A percentile compares a stretch with the other conserved stretches of the same genome.
phyloP scores from a whole-genome alignment of 2,888 invertebrate genomes.

The Muscina levida region DNA sequence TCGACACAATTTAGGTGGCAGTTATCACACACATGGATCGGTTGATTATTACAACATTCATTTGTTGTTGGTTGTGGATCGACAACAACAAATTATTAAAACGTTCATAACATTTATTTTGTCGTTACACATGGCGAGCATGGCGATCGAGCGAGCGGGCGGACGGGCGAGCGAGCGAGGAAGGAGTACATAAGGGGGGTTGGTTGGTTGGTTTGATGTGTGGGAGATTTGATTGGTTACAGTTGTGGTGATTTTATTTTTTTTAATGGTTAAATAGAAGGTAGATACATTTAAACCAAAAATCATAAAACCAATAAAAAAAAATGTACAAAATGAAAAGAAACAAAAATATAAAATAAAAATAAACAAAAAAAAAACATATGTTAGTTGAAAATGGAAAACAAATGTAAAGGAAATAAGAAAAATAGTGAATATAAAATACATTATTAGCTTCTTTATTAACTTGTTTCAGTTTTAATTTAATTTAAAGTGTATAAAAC shows the following conservation, averaged over 20 bases:
- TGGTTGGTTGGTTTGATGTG: conserved; percentile 30
- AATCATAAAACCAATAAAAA: conserved; percentile 52
- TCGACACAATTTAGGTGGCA: too few relatives aligned
- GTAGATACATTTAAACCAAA: conserved; percentile 51
- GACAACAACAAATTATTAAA: conserved; percentile 25
- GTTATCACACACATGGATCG: too few relatives aligned
- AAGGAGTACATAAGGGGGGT: conserved; percentile 48
- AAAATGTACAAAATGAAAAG: conserved; percentile 53
- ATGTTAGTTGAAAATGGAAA: conserved; percentile 57
- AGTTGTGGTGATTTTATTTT: conserved; percentile 43
- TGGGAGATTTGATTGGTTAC: conserved; percentile 48
- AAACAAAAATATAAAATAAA: conserved; percentile 47
- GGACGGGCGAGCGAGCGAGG: conserved; percentile 11
- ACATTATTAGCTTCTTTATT: conserved; percentile 15
- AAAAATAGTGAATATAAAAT: conserved; percentile 42
- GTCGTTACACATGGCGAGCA: conserved; percentile 15
- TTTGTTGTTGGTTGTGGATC: too few relatives aligned
- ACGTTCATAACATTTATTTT: conserved; percentile 57
- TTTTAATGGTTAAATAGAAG: conserved; percentile 13
- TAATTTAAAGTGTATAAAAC: not conserved
- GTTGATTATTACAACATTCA: too few relatives aligned
- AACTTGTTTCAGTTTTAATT: conserved; percentile 16
- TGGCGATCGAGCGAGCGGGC: too few relatives aligned
- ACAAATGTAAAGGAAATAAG: conserved; percentile 30
- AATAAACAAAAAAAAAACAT: conserved; percentile 43